A percentile compares a stretch with the other conserved stretches of the same genome.
Evolutionary conservation across 2,888 invertebrate genomes (phyloP).

Genomic region (Xestia xanthographa): DNA sequence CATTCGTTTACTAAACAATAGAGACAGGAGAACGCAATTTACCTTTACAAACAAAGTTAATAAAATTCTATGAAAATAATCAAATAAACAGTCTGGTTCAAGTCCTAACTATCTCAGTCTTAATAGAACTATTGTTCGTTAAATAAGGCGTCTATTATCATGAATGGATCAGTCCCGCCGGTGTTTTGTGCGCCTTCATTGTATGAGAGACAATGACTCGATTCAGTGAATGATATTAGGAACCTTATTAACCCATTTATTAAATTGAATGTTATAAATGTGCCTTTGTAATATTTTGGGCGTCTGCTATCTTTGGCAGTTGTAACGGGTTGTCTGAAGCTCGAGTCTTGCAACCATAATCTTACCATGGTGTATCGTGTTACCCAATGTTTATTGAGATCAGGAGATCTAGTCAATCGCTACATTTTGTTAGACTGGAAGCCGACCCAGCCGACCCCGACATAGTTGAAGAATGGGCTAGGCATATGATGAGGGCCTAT

Average conservation of each 20-base stretch:
- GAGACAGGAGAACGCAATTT: not conserved
- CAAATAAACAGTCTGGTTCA: conserved; percentile 16
- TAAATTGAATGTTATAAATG: not conserved
- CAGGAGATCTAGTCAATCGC: not conserved
- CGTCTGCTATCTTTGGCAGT: not conserved
- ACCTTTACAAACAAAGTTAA: conserved; percentile 17
- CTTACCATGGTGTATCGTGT: not conserved
- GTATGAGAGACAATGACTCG: conserved; percentile 43
- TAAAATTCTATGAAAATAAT: conserved; percentile 13
- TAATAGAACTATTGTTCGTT: conserved; percentile 53
- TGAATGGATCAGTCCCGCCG: conserved; percentile 39
- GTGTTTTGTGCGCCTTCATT: conserved; percentile 47
- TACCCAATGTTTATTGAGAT: not conserved
- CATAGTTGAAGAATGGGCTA: not conserved
- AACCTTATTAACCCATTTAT: conserved; percentile 32
- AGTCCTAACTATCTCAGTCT: conserved; percentile 13
- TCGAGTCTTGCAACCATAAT: not conserved
- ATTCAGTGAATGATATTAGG: conserved; percentile 40
- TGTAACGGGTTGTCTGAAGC: not conserved
- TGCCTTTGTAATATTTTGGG: not conserved
- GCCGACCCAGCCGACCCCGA: not conserved
- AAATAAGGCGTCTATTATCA: conserved; percentile 44
- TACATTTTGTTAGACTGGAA: not conserved
- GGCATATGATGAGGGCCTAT: not conserved
- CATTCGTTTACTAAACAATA: not conserved